phyloP scores from a whole-genome alignment of 2,113 vertebrate species.

The Pseudorectes ferrugineus region DNA sequence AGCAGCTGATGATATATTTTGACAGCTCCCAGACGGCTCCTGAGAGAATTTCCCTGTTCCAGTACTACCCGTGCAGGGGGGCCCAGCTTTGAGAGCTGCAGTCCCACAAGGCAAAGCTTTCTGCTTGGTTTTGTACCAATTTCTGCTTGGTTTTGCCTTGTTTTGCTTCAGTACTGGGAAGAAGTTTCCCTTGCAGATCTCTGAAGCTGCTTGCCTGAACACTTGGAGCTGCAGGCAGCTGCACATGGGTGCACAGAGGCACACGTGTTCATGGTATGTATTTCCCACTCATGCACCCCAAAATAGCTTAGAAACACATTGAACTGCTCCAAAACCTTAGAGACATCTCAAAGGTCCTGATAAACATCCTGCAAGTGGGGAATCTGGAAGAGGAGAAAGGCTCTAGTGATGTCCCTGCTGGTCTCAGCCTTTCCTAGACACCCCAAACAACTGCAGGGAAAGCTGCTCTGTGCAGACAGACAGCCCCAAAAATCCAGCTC shows the following conservation, averaged over 20 bases:
- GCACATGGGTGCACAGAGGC: neutral
- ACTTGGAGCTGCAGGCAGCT: neutral
- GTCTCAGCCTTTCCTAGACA: neutral
- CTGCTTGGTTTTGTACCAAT: neutral
- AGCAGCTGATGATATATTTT: conserved; percentile 24
- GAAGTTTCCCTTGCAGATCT: neutral
- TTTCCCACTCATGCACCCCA: neutral
- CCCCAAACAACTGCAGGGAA: neutral
- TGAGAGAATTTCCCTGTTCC: neutral
- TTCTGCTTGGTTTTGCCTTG: neutral
- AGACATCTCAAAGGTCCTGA: neutral
- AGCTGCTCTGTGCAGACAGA: neutral
- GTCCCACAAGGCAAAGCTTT: neutral
- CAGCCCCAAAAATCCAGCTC: neutral
- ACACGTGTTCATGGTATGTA: neutral
- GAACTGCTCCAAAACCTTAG: neutral
- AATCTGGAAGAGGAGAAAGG: neutral
- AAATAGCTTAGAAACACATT: neutral
- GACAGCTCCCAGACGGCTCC: neutral
- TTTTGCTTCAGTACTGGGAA: neutral
- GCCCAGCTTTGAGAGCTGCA: neutral
- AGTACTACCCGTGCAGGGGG: neutral
- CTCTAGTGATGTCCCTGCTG: neutral
- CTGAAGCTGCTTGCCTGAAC: neutral
- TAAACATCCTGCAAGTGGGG: neutral